These are phyloP conservation scores for Adelphocoris suturalis DNA, from an alignment of 2,888 invertebrate species.

Conservation along the genomic window DNA sequence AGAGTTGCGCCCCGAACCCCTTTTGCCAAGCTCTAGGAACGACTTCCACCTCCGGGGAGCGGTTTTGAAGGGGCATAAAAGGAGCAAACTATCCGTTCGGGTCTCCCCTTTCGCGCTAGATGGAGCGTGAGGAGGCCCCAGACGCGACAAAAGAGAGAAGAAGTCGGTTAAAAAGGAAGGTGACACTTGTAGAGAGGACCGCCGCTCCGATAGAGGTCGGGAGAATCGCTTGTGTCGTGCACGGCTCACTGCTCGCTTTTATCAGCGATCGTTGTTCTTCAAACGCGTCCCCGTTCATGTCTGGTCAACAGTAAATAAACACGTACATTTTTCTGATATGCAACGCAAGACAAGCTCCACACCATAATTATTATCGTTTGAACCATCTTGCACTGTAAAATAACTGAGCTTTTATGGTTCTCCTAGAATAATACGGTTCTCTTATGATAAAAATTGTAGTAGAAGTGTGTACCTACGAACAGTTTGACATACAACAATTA, in stretches of 20 bases:
- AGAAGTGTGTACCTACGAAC: too few relatives aligned
- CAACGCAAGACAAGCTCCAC: too few relatives aligned
- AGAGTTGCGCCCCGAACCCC: neutral
- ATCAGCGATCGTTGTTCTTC: neutral
- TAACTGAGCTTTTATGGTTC: too few relatives aligned
- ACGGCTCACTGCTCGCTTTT: conserved; percentile 34
- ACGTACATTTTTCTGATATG: neutral
- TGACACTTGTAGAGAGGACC: conserved; percentile 41
- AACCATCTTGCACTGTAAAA: too few relatives aligned
- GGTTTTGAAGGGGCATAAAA: conserved; percentile 50
- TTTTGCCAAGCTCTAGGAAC: neutral
- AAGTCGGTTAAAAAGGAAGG: neutral
- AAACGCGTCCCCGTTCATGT: neutral
- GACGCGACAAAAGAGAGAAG: conserved; percentile 14
- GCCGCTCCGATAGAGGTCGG: neutral
- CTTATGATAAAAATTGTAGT: too few relatives aligned
- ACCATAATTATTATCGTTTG: too few relatives aligned
- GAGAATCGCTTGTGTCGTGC: conserved; percentile 19
- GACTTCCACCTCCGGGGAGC: conserved; percentile 31
- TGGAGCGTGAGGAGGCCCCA: conserved; percentile 26
- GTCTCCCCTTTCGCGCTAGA: conserved; percentile 32
- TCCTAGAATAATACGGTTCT: too few relatives aligned
- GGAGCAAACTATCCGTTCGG: conserved; percentile 54
- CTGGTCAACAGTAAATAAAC: neutral
- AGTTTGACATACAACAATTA: too few relatives aligned